These are phyloP conservation scores for Catostylus mosaicus DNA, from an alignment of 30 jellyfish, hydroid and myxozoan species.

Conservation along the genomic window DNA sequence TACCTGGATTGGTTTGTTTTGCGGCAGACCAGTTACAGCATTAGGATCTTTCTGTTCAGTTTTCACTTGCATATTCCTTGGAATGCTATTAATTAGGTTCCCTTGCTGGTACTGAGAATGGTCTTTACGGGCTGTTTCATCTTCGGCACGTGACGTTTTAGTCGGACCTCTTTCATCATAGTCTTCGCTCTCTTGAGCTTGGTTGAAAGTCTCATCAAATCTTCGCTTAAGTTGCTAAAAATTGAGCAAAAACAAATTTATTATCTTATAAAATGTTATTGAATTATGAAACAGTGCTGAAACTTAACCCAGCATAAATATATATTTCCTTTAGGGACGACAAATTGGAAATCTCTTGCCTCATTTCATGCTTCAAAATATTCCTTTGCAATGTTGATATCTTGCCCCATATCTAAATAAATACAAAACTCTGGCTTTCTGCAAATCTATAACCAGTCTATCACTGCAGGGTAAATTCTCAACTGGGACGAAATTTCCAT, in stretches of 20 bases:
- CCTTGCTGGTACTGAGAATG: slow-evolving; percentile 57
- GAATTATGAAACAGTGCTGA: not conserved
- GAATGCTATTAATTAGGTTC: slow-evolving; percentile 35
- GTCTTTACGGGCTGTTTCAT: slow-evolving; percentile 46
- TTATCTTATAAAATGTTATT: not conserved
- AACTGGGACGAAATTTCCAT: too few relatives aligned
- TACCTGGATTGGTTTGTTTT: slow-evolving; percentile 26
- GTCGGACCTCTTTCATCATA: slow-evolving; percentile 59
- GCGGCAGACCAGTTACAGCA: slow-evolving; percentile 5
- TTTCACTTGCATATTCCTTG: slow-evolving; percentile 62
- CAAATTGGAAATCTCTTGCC: too few relatives aligned
- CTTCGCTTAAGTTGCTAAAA: slow-evolving; percentile 72
- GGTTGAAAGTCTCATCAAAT: slow-evolving; percentile 70
- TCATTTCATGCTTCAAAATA: too few relatives aligned
- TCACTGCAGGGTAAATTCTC: too few relatives aligned
- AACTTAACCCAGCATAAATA: too few relatives aligned
- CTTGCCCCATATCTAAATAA: too few relatives aligned
- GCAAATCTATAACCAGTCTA: too few relatives aligned
- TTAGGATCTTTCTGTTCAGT: slow-evolving; percentile 48
- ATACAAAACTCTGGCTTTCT: too few relatives aligned
- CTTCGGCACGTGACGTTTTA: slow-evolving; percentile 63
- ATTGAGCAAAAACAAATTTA: not conserved
- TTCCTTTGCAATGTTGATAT: too few relatives aligned
- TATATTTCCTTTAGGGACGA: too few relatives aligned
- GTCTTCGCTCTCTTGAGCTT: slow-evolving; percentile 68